Evolutionary conservation across 2,888 invertebrate genomes (phyloP).

Genomic region (Drosophila kuntzei): DNA sequence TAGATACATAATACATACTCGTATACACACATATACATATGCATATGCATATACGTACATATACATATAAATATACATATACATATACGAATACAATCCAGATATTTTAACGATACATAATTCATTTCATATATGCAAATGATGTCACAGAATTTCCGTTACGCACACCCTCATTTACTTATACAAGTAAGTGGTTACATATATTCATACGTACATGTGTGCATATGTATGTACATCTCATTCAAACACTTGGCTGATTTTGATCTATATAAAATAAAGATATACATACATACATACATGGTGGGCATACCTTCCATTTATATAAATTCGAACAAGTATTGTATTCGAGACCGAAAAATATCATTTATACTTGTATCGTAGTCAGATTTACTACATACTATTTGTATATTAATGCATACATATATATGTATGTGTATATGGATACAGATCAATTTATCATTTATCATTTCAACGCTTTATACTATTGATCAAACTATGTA

Average conservation of each 20-base stretch:
- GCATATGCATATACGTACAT: background rate
- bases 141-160: background rate
- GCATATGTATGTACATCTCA: conserved; percentile 6
- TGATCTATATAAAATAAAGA: background rate
- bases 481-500: background rate
- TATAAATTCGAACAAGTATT: background rate
- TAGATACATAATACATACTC: conserved; percentile 12
- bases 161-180: background rate
- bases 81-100: background rate
- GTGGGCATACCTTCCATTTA: background rate
- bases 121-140: conserved; percentile 3
- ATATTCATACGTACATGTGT: background rate
- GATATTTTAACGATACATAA: conserved; percentile 2
- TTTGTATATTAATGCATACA: background rate
- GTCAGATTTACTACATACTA: background rate
- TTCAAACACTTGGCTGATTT: background rate
- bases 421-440: background rate
- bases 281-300: background rate
- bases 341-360: background rate
- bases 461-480: background rate
- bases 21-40: conserved; percentile 8
- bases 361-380: background rate
- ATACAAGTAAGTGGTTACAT: background rate
- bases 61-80: background rate
- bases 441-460: background rate